A percentile compares a stretch with the other conserved stretches of the same genome.
phyloP scores from a whole-genome alignment of 2,113 vertebrate genomes.

The Carlito syrichta region DNA sequence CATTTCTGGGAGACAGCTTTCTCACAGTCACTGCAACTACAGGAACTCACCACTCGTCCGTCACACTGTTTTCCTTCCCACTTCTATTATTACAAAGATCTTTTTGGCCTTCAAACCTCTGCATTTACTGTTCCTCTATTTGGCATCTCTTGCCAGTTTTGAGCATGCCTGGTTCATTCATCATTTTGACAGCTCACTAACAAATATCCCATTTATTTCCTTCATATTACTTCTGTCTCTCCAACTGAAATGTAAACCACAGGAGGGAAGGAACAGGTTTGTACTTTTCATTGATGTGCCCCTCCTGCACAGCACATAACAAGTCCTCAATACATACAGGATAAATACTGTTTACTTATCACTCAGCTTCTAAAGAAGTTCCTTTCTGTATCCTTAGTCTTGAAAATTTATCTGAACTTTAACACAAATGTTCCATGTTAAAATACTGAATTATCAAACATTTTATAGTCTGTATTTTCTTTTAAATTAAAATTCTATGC shows the following conservation, averaged over 20 bases:
- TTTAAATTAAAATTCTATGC: neutral
- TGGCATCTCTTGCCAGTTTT: neutral
- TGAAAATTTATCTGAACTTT: neutral
- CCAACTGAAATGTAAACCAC: neutral
- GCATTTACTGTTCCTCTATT: neutral
- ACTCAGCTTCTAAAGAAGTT: neutral
- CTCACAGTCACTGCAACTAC: too few relatives aligned
- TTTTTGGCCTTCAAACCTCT: neutral
- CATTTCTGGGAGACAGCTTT: too few relatives aligned
- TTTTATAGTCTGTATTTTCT: neutral
- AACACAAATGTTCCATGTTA: neutral
- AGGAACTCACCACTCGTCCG: neutral
- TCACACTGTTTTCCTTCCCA: too few relatives aligned
- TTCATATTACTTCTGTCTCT: neutral
- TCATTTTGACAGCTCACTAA: neutral
- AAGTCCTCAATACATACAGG: neutral
- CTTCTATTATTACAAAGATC: neutral
- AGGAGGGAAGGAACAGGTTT: neutral
- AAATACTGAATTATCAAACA: neutral
- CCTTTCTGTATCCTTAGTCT: neutral
- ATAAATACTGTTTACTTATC: neutral
- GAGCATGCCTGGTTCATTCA: neutral
- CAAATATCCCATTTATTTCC: neutral
- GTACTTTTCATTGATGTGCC: neutral
- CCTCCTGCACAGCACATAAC: neutral